A percentile compares a stretch with the other conserved stretches of the same genome.
These are phyloP conservation scores for Acleris sparsana DNA, from an alignment of 2,888 invertebrate genomes.

Conservation along the genomic window DNA sequence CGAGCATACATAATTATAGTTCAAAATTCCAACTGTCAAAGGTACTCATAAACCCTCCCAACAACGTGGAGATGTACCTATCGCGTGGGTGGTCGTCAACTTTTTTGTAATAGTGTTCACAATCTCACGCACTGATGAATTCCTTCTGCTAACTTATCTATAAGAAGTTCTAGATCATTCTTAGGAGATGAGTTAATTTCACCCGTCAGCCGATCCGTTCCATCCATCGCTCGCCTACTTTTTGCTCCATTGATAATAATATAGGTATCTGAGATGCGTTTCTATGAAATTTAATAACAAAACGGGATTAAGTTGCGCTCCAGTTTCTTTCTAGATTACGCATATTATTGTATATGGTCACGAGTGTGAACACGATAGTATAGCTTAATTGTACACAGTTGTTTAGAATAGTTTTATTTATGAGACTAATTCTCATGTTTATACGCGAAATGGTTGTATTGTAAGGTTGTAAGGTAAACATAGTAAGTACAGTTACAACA, in stretches of 20 bases:
- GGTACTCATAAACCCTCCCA: no score
- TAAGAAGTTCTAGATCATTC: not conserved
- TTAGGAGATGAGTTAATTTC: conserved; percentile 15
- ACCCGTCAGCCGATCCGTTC: conserved; percentile 39
- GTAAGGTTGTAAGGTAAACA: no score
- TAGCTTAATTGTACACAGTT: not conserved
- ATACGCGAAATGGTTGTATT: no score
- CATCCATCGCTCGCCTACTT: conserved; percentile 36
- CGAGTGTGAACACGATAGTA: not conserved
- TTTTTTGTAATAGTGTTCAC: no score
- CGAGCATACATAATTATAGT: no score
- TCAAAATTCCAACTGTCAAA: no score
- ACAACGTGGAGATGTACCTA: no score
- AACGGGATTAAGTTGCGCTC: conserved; percentile 50
- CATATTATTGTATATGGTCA: conserved; percentile 8
- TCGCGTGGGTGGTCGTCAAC: no score
- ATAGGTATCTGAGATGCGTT: conserved; percentile 37
- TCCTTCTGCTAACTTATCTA: not conserved
- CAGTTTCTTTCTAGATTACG: conserved; percentile 40
- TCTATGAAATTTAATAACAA: conserved; percentile 47
- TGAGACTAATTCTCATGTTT: no score
- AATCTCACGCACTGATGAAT: not conserved
- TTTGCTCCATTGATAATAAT: conserved; percentile 41
- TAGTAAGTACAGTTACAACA: no score
- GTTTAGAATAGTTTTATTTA: no score